Evolutionary conservation across 2,113 vertebrate species (phyloP).

Genomic region (Grallaria varia): DNA sequence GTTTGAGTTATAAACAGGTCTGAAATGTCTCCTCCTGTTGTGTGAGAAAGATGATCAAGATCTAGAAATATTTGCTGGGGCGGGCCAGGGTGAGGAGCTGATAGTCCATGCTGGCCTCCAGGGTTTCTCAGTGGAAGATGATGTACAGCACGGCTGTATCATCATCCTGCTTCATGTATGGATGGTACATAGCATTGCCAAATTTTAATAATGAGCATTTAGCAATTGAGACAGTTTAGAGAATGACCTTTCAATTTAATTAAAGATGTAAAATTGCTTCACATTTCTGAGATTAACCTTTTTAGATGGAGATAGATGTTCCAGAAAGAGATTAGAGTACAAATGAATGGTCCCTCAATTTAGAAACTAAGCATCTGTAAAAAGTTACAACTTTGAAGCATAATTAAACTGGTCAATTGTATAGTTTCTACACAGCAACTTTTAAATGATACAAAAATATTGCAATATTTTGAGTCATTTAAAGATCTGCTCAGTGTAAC

Average conservation of each 20-base stretch:
- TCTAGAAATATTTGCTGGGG: background rate
- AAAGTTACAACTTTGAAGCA: background rate
- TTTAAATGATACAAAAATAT: slow-evolving; percentile 42
- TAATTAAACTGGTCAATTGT: slow-evolving; percentile 12
- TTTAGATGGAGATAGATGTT: slow-evolving; percentile 35
- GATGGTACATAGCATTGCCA: background rate
- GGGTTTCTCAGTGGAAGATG: background rate
- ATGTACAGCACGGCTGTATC: background rate
- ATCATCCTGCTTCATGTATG: background rate
- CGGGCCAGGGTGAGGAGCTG: background rate
- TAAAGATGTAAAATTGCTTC: slow-evolving; percentile 47
- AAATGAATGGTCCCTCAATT: slow-evolving; percentile 12
- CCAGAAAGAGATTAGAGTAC: slow-evolving; percentile 24
- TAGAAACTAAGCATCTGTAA: slow-evolving; percentile 40
- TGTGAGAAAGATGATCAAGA: background rate
- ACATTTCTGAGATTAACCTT: slow-evolving; percentile 54
- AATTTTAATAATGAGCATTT: slow-evolving; percentile 33
- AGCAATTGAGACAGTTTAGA: slow-evolving; percentile 7
- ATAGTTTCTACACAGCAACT: slow-evolving; percentile 21
- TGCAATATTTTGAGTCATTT: background rate
- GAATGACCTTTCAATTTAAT: slow-evolving; percentile 56
- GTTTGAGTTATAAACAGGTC: background rate
- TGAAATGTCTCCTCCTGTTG: background rate
- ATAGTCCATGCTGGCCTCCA: background rate
- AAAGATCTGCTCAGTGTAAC: slow-evolving; percentile 8